These are phyloP conservation scores for Xanthia icteritia DNA, from an alignment of 2,888 invertebrate species.

Conservation along the genomic window DNA sequence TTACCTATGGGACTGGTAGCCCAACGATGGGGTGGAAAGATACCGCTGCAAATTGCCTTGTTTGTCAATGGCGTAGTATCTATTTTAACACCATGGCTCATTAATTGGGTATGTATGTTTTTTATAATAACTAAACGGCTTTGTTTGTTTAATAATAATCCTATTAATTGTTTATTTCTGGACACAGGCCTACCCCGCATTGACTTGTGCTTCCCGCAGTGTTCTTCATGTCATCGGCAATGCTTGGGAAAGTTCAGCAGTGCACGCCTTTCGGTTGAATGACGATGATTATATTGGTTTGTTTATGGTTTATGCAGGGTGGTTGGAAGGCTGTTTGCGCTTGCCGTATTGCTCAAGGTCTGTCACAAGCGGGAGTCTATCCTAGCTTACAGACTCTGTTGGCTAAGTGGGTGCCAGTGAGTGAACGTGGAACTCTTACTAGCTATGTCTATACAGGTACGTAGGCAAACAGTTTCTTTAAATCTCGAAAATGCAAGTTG, in stretches of 20 bases:
- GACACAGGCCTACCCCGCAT: not conserved
- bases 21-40: conserved; percentile 91
- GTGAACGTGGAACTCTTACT: conserved; percentile 90
- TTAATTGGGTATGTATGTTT: conserved; percentile 70
- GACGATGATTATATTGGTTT: not conserved
- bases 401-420: conserved; percentile 93
- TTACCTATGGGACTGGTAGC: conserved; percentile 90
- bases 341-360: conserved; percentile 93
- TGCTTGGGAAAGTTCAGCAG: not conserved
- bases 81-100: conserved; percentile 77
- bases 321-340: conserved; percentile 91
- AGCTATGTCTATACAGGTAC: conserved; percentile 87
- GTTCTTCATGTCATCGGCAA: not conserved
- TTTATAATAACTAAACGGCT: not conserved
- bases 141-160: not conserved
- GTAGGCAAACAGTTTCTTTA: not conserved
- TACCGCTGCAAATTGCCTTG: conserved; percentile 86
- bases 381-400: conserved; percentile 92
- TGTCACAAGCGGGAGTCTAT: conserved; percentile 93
- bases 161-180: not conserved
- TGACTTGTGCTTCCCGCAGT: not conserved
- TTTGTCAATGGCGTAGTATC: conserved; percentile 73
- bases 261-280: not conserved
- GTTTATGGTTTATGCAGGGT: conserved; percentile 78
- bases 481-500: not conserved